Evolutionary conservation across 2,113 vertebrate species (phyloP).

Genomic region (Hippocampus zosterae): DNA sequence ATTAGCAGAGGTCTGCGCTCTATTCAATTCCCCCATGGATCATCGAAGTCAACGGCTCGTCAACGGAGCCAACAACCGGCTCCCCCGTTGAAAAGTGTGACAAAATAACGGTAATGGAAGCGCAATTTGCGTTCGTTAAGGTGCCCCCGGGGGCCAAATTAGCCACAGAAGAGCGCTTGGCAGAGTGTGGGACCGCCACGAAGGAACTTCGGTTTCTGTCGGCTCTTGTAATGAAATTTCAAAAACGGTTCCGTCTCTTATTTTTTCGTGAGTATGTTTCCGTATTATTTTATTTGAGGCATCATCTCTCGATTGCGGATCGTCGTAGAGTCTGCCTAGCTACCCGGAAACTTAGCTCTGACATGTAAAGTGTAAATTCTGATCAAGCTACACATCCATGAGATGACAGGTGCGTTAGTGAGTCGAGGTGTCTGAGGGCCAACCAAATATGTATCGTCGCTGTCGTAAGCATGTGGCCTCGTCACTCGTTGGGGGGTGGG

Average conservation of each 20-base stretch:
- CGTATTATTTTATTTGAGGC: no score
- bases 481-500: constrained; percentile 33
- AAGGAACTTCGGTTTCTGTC: background rate
- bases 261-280: no score
- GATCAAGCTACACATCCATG: background rate
- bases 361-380: no score
- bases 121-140: background rate
- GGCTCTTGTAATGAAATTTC: no score
- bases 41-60: background rate
- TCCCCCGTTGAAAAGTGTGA: background rate
- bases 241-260: no score
- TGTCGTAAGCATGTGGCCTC: constrained; percentile 28
- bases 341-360: background rate
- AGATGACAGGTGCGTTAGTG: constrained; percentile 1
- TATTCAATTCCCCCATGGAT: background rate
- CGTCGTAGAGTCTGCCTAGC: no score
- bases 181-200: background rate
- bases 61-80: background rate
- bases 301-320: no score
- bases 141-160: background rate
- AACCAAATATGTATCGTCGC: constrained; percentile 6
- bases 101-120: background rate
- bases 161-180: background rate
- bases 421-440: background rate
- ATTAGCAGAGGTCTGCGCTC: background rate